Evolutionary conservation across 1,140 invertebrate genomes (phyloP).

Genomic region (Oryctes rhinoceros): DNA sequence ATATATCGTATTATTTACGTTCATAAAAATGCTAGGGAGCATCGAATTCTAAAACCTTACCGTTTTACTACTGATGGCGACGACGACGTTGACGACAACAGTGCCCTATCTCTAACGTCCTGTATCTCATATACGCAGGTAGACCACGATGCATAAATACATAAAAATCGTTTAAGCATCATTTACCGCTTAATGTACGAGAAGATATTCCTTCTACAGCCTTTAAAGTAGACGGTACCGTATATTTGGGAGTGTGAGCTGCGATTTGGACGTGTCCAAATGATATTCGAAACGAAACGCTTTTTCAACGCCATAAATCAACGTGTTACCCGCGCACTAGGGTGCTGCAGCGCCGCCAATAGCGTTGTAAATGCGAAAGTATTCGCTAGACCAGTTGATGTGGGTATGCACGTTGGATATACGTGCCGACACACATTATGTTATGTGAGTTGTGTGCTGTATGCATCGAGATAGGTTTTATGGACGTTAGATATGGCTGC

Average conservation of each 20-base stretch:
- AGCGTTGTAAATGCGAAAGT: too few species aligned
- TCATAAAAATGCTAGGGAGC: too few species aligned
- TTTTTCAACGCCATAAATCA: background rate
- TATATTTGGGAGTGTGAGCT: background rate
- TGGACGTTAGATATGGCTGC: background rate
- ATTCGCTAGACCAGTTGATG: too few species aligned
- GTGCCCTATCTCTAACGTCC: too few species aligned
- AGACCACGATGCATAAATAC: background rate
- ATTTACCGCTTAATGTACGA: background rate
- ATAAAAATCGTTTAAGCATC: conserved; percentile 8
- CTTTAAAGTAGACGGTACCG: background rate
- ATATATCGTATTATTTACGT: too few species aligned
- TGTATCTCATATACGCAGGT: background rate
- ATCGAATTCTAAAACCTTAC: too few species aligned
- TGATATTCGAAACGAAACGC: background rate
- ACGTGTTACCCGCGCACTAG: background rate
- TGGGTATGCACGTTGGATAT: background rate
- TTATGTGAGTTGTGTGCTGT: background rate
- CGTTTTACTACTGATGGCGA: too few species aligned
- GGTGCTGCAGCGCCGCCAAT: background rate
- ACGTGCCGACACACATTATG: background rate
- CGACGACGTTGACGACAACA: too few species aligned
- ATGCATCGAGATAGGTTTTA: background rate
- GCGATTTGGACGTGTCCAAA: background rate
- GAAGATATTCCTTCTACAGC: conserved; percentile 8